A percentile compares a stretch with the other conserved stretches of the same genome.
phyloP scores from a whole-genome alignment of 1,140 invertebrate genomes.

The Euura saliciscinereae region DNA sequence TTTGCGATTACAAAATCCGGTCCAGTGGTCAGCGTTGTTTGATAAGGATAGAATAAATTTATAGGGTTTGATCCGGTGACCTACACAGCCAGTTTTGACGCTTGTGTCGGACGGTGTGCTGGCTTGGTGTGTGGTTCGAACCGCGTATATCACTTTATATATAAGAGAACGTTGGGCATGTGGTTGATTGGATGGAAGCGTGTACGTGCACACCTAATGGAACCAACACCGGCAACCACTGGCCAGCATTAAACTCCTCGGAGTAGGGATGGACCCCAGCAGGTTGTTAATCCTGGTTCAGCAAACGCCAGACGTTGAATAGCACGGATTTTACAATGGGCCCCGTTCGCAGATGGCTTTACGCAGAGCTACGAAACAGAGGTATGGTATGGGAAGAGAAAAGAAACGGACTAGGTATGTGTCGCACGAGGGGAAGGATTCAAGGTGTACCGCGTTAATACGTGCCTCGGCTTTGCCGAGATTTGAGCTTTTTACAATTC shows the following conservation, averaged over 20 bases:
- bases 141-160: slow-evolving; percentile 2
- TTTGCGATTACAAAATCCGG: not conserved
- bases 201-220: not conserved
- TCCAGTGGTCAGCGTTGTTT: not conserved
- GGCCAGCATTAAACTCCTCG: not conserved
- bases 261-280: not conserved
- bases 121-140: not conserved
- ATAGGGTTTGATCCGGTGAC: not conserved
- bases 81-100: not conserved
- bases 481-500: not conserved
- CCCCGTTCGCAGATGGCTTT: not conserved
- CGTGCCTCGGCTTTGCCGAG: not conserved
- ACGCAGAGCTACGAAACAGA: not conserved
- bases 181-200: not conserved
- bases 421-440: not conserved
- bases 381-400: not conserved
- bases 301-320: not conserved
- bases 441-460: not conserved
- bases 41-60: not conserved
- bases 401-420: not conserved
- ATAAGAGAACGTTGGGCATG: not conserved
- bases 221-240: not conserved
- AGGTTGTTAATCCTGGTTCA: not conserved
- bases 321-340: not conserved
- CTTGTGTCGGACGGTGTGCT: not conserved